These are phyloP conservation scores for Ptychobarbus kaznakovi DNA, from an alignment of 2,797 vertebrate genomes.

Conservation along the genomic window DNA sequence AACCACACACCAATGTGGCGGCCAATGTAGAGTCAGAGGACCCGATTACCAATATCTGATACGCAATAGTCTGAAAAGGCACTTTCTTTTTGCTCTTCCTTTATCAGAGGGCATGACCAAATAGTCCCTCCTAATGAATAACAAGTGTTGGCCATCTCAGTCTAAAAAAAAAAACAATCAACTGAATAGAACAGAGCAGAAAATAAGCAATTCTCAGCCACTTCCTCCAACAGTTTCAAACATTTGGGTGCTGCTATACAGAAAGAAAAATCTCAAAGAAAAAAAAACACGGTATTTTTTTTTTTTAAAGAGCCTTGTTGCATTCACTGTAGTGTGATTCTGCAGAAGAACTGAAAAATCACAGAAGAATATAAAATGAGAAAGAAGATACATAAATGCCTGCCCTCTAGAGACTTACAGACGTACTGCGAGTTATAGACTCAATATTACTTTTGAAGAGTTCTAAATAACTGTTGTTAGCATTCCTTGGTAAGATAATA, in stretches of 20 bases:
- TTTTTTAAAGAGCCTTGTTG: neutral
- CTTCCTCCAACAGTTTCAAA: constrained; percentile 14
- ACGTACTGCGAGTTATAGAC: constrained; percentile 46
- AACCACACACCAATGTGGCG: neutral
- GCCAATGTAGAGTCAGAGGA: constrained; percentile 6
- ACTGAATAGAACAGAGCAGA: constrained; percentile 22
- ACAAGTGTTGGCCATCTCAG: constrained; percentile 34
- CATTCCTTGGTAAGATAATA: constrained; percentile 33
- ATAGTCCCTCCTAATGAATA: constrained; percentile 28
- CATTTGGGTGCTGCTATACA: neutral
- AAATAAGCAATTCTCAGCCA: constrained; percentile 17
- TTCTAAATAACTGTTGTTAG: neutral
- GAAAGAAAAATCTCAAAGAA: neutral
- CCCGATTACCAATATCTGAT: constrained; percentile 49
- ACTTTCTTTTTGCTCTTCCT: constrained; percentile 56
- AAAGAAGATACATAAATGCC: constrained; percentile 40
- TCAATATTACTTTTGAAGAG: neutral
- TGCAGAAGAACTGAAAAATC: constrained; percentile 21
- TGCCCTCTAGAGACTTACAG: constrained; percentile 56
- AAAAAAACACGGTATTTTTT: neutral
- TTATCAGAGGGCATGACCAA: constrained; percentile 40
- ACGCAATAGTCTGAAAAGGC: constrained; percentile 58
- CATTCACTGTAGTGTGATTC: constrained; percentile 22
- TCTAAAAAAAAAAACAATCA: constrained; percentile 44
- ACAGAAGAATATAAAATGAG: constrained; percentile 40